These are phyloP conservation scores for Drosophila testacea DNA, from an alignment of 2,888 invertebrate species.

Conservation along the genomic window DNA sequence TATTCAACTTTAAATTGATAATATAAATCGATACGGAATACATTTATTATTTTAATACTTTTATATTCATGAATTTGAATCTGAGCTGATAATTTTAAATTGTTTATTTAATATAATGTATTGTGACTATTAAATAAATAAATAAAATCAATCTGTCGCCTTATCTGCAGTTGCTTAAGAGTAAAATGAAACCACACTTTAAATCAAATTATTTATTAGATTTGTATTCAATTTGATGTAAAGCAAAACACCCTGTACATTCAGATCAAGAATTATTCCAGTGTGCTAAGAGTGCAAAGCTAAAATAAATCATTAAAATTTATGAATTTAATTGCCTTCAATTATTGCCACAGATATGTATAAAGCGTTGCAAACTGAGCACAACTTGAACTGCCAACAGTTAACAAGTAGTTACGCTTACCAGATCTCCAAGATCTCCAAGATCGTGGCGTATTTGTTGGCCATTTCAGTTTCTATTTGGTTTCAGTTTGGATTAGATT, in stretches of 20 bases:
- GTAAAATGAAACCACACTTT: background rate
- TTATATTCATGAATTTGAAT: no score
- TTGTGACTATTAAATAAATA: background rate
- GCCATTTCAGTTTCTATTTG: constrained; percentile 26
- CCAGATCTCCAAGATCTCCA: constrained; percentile 17
- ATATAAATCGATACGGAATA: no score
- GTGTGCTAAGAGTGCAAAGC: constrained; percentile 58
- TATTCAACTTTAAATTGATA: no score
- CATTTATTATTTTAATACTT: no score
- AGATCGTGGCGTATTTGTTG: constrained; percentile 24
- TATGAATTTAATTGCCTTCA: constrained; percentile 79
- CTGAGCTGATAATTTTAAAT: background rate
- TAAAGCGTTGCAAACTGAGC: constrained; percentile 51
- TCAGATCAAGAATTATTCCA: constrained; percentile 55
- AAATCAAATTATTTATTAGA: constrained; percentile 8
- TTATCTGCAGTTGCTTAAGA: background rate
- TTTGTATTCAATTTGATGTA: background rate
- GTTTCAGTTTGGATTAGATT: constrained; percentile 23
- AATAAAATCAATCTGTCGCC: background rate
- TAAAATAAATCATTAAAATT: constrained; percentile 81
- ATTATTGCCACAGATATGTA: constrained; percentile 68
- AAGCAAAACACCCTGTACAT: constrained; percentile 57
- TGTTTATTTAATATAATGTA: background rate
- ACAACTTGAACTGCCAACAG: constrained; percentile 44
- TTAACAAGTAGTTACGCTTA: constrained; percentile 22